Evolutionary conservation across 2,797 vertebrate species (phyloP).

Genomic region (Buphagus erythrorhynchus): DNA sequence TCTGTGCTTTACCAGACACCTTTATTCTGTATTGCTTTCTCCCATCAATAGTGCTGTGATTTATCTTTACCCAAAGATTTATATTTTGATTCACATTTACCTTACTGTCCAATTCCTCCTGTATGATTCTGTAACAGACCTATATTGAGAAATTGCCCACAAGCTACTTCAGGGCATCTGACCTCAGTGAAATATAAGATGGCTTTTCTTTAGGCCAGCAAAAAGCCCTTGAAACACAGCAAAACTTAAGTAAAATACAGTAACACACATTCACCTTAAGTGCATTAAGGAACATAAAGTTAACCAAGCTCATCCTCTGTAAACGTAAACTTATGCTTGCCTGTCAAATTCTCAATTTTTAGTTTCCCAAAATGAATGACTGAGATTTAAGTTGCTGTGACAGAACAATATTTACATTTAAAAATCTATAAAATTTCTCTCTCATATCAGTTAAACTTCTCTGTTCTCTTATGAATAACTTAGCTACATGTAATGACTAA

Average conservation of each 20-base stretch:
- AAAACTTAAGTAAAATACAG: background rate
- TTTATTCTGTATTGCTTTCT: background rate
- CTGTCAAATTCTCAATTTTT: background rate
- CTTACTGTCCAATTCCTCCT: background rate
- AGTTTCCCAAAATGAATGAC: background rate
- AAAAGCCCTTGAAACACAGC: background rate
- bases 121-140: background rate
- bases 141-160: background rate
- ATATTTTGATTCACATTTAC: background rate
- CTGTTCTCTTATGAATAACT: background rate
- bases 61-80: background rate
- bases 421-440: background rate
- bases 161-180: background rate
- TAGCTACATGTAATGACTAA: background rate
- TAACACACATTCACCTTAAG: background rate
- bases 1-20: background rate
- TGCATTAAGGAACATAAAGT: background rate
- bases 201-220: background rate
- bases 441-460: background rate
- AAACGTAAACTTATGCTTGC: background rate
- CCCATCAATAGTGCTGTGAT: background rate
- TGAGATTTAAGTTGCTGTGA: background rate
- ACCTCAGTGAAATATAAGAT: background rate
- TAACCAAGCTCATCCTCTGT: background rate
- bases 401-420: background rate